Conservation (phyloP, 1,140 invertebrate species). For the Sycobia sp. region DNA sequence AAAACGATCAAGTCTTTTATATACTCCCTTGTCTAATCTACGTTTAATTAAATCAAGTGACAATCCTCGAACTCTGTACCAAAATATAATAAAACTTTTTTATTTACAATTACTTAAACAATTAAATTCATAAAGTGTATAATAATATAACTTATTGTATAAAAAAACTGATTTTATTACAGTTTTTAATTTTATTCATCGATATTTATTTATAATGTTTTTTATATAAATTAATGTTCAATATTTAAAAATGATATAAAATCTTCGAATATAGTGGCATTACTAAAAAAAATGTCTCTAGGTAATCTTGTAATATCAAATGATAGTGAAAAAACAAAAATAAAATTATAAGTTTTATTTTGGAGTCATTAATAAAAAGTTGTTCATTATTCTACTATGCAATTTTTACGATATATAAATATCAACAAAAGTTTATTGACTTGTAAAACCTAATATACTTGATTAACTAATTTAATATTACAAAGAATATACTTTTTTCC, state of each 20-base stretch:
- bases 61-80: constrained; percentile 72
- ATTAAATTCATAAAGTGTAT: too few species aligned
- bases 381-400: too few species aligned
- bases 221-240: too few species aligned
- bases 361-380: too few species aligned
- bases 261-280: too few species aligned
- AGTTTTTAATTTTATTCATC: too few species aligned
- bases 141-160: too few species aligned
- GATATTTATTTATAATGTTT: too few species aligned
- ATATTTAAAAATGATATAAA: background rate
- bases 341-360: background rate
- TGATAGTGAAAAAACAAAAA: background rate
- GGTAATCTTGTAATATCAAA: background rate
- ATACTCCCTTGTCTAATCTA: constrained; percentile 83
- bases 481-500: constrained; percentile 66
- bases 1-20: constrained; percentile 91
- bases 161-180: background rate
- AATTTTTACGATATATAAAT: background rate
- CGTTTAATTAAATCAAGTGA: constrained; percentile 86
- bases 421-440: too few species aligned
- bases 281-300: background rate
- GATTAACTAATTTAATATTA: constrained; percentile 21
- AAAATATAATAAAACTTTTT: constrained; percentile 46
- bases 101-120: constrained; percentile 1
- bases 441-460: background rate